phyloP scores from a whole-genome alignment of 2,797 vertebrate species.

The Epinephelus malabaricus region DNA sequence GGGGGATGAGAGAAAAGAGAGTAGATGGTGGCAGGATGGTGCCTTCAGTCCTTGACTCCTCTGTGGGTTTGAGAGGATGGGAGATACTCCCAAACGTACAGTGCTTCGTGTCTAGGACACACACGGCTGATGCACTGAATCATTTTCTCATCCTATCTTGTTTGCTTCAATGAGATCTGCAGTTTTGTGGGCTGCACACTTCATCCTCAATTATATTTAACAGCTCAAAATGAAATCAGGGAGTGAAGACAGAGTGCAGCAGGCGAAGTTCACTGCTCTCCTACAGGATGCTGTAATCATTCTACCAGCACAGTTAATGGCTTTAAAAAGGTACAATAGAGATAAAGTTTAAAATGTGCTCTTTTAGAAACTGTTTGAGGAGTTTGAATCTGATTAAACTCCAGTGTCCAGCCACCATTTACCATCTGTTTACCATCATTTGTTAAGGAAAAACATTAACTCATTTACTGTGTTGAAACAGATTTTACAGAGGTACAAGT shows the following conservation, averaged over 20 bases:
- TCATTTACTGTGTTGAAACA: too few relatives aligned
- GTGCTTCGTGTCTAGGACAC: constrained; percentile 40
- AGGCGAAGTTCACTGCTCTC: constrained; percentile 15
- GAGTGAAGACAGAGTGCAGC: constrained; percentile 31
- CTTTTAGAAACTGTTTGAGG: background rate
- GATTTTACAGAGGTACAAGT: too few relatives aligned
- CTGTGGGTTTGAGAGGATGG: constrained; percentile 14
- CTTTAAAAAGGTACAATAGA: background rate
- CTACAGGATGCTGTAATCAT: constrained; percentile 1
- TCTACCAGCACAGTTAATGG: constrained; percentile 16
- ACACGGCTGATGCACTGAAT: constrained; percentile 46
- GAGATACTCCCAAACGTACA: constrained; percentile 16
- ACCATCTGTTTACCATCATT: background rate
- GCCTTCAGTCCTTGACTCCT: constrained; percentile 5
- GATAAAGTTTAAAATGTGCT: background rate
- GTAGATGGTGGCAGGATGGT: constrained; percentile 4
- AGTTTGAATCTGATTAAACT: background rate
- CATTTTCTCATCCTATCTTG: constrained; percentile 42
- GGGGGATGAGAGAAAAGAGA: background rate
- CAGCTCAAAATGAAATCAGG: constrained; percentile 51
- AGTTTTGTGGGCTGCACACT: constrained; percentile 46
- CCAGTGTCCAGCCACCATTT: background rate
- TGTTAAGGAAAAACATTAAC: too few relatives aligned
- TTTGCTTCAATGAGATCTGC: constrained; percentile 47
- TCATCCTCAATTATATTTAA: constrained; percentile 58